Percentiles rank a stretch among this genome's conserved stretches.
Evolutionary conservation across 2,113 vertebrate genomes (phyloP).

Genomic region (Piaya cayana): DNA sequence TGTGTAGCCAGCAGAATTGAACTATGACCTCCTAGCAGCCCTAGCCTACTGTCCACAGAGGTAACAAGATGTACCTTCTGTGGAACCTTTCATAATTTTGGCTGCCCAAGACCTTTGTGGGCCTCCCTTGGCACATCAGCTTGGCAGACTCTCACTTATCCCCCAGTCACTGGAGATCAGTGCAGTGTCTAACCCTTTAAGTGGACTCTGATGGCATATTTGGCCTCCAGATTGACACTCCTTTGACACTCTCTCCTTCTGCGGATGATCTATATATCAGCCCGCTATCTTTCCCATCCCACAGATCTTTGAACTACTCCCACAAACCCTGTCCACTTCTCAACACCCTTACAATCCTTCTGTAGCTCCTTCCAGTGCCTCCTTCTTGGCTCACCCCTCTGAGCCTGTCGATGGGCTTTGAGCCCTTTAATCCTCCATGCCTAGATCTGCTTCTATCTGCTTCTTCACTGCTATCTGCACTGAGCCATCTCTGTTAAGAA

Average conservation of each 20-base stretch:
- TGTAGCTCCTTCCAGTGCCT: not conserved
- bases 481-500: not conserved
- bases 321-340: rapidly evolving
- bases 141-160: not conserved
- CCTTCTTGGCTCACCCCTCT: not conserved
- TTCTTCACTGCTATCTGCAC: not conserved
- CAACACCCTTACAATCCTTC: not conserved
- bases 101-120: not conserved
- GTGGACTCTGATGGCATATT: not conserved
- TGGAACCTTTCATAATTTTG: not conserved
- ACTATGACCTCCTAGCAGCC: not conserved
- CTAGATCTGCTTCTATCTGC: not conserved
- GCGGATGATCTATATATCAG: rapidly evolving
- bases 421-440: not conserved
- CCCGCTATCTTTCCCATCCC: not conserved
- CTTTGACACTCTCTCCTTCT: not conserved
- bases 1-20: not conserved
- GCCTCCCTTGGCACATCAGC: not conserved
- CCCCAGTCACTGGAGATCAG: not conserved
- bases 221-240: not conserved
- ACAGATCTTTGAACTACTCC: not conserved
- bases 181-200: not conserved
- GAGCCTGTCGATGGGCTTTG: not conserved
- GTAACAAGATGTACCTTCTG: not conserved
- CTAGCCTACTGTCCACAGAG: not conserved